phyloP scores from a whole-genome alignment of 2,888 invertebrate species.

The Drosophila vallismaia region DNA sequence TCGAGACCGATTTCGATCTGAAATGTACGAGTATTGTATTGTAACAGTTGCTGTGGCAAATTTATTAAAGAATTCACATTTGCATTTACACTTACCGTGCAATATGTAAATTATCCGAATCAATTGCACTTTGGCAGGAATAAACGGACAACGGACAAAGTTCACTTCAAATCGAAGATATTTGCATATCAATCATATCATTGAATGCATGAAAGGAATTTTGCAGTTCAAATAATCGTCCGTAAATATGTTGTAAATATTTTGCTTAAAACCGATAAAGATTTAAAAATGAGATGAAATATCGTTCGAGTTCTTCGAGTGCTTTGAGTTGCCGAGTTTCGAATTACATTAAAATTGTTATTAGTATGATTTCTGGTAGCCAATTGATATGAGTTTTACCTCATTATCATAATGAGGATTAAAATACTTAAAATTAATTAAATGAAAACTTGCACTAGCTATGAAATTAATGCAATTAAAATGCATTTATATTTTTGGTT shows the following conservation, averaged over 20 bases:
- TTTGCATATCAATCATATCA: neutral
- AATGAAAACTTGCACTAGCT: neutral
- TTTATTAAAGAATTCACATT: conserved; percentile 16
- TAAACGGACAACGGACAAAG: neutral
- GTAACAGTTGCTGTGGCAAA: neutral
- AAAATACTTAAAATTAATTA: neutral
- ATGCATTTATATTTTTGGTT: neutral
- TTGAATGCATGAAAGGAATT: neutral
- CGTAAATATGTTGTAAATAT: neutral
- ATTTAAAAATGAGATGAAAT: neutral
- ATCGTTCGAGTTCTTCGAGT: too few relatives aligned
- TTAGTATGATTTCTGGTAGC: too few relatives aligned
- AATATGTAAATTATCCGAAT: neutral
- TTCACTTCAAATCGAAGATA: conserved; percentile 1
- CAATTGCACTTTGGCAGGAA: neutral
- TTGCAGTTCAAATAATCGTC: neutral
- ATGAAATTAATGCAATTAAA: neutral
- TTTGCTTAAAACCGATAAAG: neutral
- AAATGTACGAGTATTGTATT: too few relatives aligned
- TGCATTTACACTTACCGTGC: neutral
- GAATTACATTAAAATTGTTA: too few relatives aligned
- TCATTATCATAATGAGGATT: neutral
- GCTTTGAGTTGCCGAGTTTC: too few relatives aligned
- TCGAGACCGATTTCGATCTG: conserved; percentile 13
- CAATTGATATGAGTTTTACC: neutral